Evolutionary conservation across 2,888 invertebrate genomes (phyloP).

Genomic region (Cheilosia soror): DNA sequence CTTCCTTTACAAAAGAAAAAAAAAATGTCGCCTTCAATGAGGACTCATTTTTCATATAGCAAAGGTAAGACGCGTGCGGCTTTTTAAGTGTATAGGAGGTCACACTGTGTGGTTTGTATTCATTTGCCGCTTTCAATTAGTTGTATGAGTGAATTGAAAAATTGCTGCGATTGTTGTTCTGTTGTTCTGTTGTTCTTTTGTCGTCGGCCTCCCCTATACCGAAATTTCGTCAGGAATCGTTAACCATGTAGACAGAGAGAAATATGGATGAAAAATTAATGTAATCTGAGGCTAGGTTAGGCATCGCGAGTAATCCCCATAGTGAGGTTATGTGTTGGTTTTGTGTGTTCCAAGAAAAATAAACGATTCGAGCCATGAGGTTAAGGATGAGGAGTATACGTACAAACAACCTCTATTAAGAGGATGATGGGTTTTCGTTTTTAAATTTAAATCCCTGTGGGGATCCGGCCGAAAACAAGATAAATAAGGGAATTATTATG

Average conservation of each 20-base stretch:
- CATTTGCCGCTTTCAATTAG: conserved; percentile 49
- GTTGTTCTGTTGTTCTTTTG: conserved; percentile 21
- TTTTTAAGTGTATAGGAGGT: not conserved
- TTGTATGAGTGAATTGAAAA: conserved; percentile 25
- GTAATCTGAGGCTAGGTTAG: conserved; percentile 38
- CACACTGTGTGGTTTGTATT: not conserved
- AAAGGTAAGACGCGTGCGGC: not conserved
- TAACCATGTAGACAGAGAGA: not conserved
- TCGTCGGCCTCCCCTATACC: not conserved
- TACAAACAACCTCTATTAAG: conserved; percentile 4
- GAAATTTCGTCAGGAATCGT: conserved; percentile 41
- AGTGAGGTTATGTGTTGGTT: conserved; percentile 34
- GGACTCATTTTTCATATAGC: conserved; percentile 19
- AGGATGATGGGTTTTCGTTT: conserved; percentile 17
- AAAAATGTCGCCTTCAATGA: conserved; percentile 10
- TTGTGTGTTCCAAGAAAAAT: not conserved
- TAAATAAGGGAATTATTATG: conserved; percentile 14
- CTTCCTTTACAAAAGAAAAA: not conserved
- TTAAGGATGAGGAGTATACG: not conserved
- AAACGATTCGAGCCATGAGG: conserved; percentile 8
- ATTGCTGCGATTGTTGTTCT: not conserved
- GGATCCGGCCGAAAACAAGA: not conserved
- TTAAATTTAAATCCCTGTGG: conserved; percentile 3
- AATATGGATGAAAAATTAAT: conserved; percentile 48
- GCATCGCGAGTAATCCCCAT: conserved; percentile 24